Evolutionary conservation across 1,140 invertebrate species (phyloP).

Genomic region (Drosophila repleta): DNA sequence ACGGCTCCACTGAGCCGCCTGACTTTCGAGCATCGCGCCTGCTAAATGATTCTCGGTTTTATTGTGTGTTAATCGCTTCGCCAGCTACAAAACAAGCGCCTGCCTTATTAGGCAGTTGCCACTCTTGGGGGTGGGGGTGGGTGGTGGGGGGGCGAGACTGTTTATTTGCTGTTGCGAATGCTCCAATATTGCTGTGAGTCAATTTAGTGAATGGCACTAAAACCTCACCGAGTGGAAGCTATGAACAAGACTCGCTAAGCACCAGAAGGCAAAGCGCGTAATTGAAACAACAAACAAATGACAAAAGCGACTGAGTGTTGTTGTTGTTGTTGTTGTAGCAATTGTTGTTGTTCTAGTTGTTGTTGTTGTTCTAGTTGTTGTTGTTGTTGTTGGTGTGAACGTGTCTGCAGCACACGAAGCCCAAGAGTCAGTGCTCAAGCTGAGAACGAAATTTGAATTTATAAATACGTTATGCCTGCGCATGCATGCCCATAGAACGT

Average conservation of each 20-base stretch:
- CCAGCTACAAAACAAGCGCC: neutral
- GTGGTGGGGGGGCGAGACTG: neutral
- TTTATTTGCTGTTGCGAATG: neutral
- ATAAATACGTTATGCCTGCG: constrained; percentile 38
- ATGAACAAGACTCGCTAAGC: constrained; percentile 1
- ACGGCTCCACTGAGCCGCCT: neutral
- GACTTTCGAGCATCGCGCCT: neutral
- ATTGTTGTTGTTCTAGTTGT: constrained; percentile 4
- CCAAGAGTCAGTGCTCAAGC: constrained; percentile 3
- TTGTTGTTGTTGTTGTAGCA: too few species aligned
- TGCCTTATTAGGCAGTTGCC: neutral
- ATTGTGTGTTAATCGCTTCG: neutral
- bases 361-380: constrained; percentile 5
- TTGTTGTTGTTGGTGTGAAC: constrained; percentile 29
- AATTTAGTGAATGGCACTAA: constrained; percentile 40
- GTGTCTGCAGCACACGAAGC: constrained; percentile 35
- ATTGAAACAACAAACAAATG: constrained; percentile 37
- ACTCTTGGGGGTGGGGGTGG: too few species aligned
- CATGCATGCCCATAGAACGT: constrained; percentile 30
- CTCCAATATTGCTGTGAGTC: constrained; percentile 32
- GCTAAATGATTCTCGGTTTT: neutral
- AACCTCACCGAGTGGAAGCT: constrained; percentile 9
- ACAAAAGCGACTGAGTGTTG: constrained; percentile 16
- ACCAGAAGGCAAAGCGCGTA: constrained; percentile 8
- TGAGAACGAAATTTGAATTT: constrained; percentile 50